Evolutionary conservation across 1,140 invertebrate species (phyloP).

Genomic region (Protaetia brevitarsis): DNA sequence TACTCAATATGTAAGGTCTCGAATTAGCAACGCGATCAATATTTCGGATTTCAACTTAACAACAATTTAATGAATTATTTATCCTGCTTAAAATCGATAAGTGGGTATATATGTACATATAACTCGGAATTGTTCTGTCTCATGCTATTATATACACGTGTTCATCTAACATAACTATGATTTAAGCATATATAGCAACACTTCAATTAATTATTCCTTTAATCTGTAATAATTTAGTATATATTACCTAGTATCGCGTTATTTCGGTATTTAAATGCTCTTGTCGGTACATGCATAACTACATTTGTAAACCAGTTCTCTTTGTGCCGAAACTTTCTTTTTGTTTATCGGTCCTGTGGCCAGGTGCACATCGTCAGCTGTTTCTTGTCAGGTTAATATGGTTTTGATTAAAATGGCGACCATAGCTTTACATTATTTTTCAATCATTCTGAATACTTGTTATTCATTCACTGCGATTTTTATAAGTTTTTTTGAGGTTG

Average conservation of each 20-base stretch:
- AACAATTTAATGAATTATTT: not conserved
- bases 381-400: constrained; percentile 1
- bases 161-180: too few relatives aligned
- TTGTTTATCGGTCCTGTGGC: not conserved
- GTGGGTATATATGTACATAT: too few relatives aligned
- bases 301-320: constrained; percentile 5
- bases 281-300: not conserved
- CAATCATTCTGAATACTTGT: too few relatives aligned
- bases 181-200: too few relatives aligned
- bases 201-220: too few relatives aligned
- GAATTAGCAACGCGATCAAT: not conserved
- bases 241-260: too few relatives aligned
- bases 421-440: not conserved
- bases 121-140: too few relatives aligned
- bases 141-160: too few relatives aligned
- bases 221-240: too few relatives aligned
- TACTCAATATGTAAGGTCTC: not conserved
- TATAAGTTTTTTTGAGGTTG: too few relatives aligned
- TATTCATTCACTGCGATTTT: too few relatives aligned
- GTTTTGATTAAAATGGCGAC: constrained; percentile 8
- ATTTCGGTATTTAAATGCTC: not conserved
- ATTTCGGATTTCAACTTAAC: not conserved
- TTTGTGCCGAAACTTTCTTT: constrained; percentile 12
- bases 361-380: constrained; percentile 5
- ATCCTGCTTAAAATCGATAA: not conserved